Base-by-base conservation (phyloP, 2,888 invertebrate species). In the Agrotis puta region DNA sequence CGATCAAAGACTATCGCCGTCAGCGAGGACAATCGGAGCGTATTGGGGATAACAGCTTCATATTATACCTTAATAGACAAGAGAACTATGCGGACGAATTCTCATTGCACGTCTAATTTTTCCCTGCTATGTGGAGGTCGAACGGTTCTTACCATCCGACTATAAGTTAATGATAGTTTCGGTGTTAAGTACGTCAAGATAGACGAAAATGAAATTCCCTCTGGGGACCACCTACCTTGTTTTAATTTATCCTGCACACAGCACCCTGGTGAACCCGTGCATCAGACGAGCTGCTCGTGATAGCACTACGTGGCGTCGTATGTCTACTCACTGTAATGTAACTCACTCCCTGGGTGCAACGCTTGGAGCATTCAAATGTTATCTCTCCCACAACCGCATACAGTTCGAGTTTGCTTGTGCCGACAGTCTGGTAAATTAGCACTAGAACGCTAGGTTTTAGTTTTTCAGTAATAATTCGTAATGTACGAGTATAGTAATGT, bases 381-480 rank as follows among this genome's bases (percentile, higher is more conserved):
- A 65, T 39, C 64, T n/a, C 33, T 51, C 33, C 33, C 2, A 4
- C 6, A 14, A 43, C 39, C 1, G 0, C 0, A 9, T 11, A 64
- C 11, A 43, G 58, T 50, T 56, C 11, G 13, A 24, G 18, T 51
- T 64, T 18, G 14, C 6, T 16, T 39, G 45, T 39, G 1, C 3
- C n/a, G 13, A 1, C 22, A 39, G 9, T 24, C 22, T 57, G 47
- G 56, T 3, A 51, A 74, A 50, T 80, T 16, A 62, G 9, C 63
- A 74, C 22, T 13, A 47, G n/a, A 61, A 58, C n/a, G 24, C 47
- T 33, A n/a, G 14, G 50, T 50, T 48, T 54, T 43, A 43, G 48
- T 66, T 51, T 78, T 75, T 56, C 11, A 72, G 54, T 61, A 67
- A 75, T 81, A 62, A 76, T 58, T 57, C 27, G 20, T 80, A 80